Evolutionary conservation across 2,888 invertebrate genomes (phyloP).

Genomic region (Athalia rosae): DNA sequence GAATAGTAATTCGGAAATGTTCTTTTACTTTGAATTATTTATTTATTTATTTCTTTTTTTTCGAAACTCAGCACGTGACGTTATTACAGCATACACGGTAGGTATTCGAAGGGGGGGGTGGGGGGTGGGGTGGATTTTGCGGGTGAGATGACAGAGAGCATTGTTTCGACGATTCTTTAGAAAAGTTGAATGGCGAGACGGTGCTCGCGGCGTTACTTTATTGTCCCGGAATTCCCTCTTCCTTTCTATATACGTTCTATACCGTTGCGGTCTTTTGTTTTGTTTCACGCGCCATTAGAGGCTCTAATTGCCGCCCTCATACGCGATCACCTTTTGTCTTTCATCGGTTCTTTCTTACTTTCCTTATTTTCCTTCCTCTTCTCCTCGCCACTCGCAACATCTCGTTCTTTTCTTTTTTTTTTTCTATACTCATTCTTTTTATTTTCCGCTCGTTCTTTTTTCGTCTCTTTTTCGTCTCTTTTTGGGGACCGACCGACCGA

Average conservation of each 20-base stretch:
- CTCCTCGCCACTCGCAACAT: constrained; percentile 24
- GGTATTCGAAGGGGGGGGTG: not conserved
- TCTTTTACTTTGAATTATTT: no score
- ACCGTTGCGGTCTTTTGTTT: constrained; percentile 63
- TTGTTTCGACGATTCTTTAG: no score
- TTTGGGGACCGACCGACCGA: not conserved
- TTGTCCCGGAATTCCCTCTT: constrained; percentile 65
- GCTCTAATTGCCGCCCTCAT: constrained; percentile 70
- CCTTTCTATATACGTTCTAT: no score
- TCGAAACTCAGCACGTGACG: no score
- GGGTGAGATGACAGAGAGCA: not conserved
- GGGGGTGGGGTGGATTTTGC: constrained; percentile 8
- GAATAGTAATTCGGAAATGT: no score
- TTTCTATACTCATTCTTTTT: no score
- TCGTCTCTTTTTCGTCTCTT: constrained; percentile 5
- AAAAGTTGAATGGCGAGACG: no score
- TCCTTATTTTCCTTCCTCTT: constrained; percentile 28
- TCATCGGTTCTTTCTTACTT: constrained; percentile 35
- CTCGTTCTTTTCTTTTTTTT: no score
- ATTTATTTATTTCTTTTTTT: no score
- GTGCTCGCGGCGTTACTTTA: constrained; percentile 57
- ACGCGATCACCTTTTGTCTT: constrained; percentile 70
- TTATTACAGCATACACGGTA: no score
- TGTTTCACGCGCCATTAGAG: constrained; percentile 71
- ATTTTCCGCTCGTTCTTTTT: no score